Base-by-base conservation (phyloP, 1,140 invertebrate genomes). In the Drosophila pectinifera region DNA sequence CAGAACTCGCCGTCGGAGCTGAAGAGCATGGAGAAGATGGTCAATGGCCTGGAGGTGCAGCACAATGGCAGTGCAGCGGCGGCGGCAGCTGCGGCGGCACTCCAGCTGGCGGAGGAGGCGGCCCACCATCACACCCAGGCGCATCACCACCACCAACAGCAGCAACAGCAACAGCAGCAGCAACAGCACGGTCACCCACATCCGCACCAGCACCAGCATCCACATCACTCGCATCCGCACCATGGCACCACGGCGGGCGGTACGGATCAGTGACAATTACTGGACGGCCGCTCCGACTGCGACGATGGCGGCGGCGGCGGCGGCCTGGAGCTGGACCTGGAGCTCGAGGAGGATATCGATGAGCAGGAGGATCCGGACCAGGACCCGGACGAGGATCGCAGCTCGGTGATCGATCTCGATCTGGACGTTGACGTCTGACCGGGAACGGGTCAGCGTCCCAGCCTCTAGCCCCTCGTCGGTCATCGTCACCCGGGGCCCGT, bases 21-120 rank as follows among this genome's bases (percentile, higher is more conserved):
- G 61, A 98, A 98, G 93, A 98, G 96, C 92, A 99, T 99, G 93
- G 97, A 99, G 93, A 98, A 98, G 91, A 98, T 98, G 97, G 97
- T 98, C 68, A 98, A 98, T 93, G 97, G 97, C 1, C 93, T 98
- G 26, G 97, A 98, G 92, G 95, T 96, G 46, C 96, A 96, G 91
- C 91, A 92, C 16, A 92, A 92, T 49, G 91, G 91, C 45, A 85
- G 80, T 46, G 80, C 85, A 1, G 81, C 81, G 18, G 80, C 79
- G 20, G 75, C 83, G 10, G 78, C 80, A n/a, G 73, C 80, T 5
- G 80, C 80, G 13, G 81, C 77, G 2, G 69, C 78, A 4, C 45
- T 80, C 1, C 58, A 88, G 16, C 55, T 84, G 14, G 80, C 83
- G 1, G 83, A 86, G 55, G 82, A 86, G 31, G 34, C 82, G 14